Evolutionary conservation across 1,140 invertebrate genomes (phyloP).

Genomic region (Papilio dardanus): DNA sequence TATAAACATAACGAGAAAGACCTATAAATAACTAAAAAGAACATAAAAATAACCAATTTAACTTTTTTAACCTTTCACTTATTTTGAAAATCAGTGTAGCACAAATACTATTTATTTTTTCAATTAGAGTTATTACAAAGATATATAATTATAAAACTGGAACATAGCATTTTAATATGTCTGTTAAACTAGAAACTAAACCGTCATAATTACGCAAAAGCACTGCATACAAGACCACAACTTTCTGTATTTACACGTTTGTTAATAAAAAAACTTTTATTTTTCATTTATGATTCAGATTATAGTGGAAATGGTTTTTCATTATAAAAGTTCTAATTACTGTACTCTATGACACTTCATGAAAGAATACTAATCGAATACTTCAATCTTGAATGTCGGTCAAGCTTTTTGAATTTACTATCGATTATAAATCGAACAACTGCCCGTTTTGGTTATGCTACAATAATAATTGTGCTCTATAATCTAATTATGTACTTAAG

Average conservation of each 20-base stretch:
- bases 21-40: background rate
- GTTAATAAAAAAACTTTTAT: background rate
- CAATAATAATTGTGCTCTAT: too few species aligned
- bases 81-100: too few species aligned
- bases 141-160: background rate
- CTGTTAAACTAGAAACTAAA: slow-evolving; percentile 1
- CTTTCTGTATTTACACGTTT: background rate
- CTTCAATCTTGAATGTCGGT: too few species aligned
- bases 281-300: background rate
- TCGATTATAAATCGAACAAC: background rate
- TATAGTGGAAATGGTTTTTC: too few species aligned
- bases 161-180: background rate
- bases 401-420: too few species aligned
- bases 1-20: background rate
- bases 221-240: background rate
- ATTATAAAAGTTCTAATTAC: too few species aligned
- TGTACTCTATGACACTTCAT: too few species aligned
- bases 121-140: too few species aligned
- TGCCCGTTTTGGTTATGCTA: too few species aligned
- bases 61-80: too few species aligned
- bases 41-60: background rate
- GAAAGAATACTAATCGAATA: too few species aligned
- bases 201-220: background rate
- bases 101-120: background rate
- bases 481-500: too few species aligned